Conservation (phyloP, 30 jellyfish, hydroid and myxozoan genomes). For the Aurelia aurita complex sp. Pacific region DNA sequence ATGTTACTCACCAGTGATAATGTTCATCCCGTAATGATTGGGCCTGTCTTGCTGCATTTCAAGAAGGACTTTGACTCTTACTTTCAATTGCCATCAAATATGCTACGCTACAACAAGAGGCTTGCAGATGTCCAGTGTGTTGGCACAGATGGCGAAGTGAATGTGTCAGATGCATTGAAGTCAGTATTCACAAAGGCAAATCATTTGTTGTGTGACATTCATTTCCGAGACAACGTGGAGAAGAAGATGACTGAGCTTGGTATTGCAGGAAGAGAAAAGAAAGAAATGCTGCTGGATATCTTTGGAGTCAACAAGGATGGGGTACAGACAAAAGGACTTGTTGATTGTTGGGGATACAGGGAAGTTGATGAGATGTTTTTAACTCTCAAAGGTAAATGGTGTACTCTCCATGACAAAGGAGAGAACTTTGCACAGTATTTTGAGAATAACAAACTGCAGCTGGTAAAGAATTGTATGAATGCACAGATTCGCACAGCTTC, state of each 20-base stretch:
- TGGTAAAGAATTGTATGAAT: slow-evolving; percentile 18
- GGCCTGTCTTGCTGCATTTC: no score
- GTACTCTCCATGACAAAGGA: no score
- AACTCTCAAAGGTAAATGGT: no score
- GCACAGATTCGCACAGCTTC: slow-evolving; percentile 21
- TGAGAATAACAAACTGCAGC: slow-evolving; percentile 24
- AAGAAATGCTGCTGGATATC: slow-evolving; percentile 22
- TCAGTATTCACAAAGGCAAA: slow-evolving; percentile 35
- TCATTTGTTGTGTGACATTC: slow-evolving; percentile 52
- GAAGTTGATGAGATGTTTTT: slow-evolving; percentile 30
- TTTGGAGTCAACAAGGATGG: slow-evolving; percentile 32
- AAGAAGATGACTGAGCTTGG: slow-evolving; percentile 30
- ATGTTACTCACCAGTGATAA: no score
- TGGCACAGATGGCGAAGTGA: slow-evolving; percentile 40
- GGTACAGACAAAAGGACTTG: slow-evolving; percentile 35
- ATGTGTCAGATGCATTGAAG: slow-evolving; percentile 31
- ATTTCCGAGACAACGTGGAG: slow-evolving; percentile 35
- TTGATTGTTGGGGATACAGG: slow-evolving; percentile 29
- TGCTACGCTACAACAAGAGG: no score
- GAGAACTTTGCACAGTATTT: slow-evolving; percentile 17
- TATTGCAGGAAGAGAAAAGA: slow-evolving; percentile 13
- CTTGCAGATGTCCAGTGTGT: no score
- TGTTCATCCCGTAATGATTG: no score
- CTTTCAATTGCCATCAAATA: no score
- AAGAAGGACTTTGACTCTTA: no score